These are phyloP conservation scores for Holothuria leucospilota DNA, from an alignment of 53 echinoderm and acorn worm genomes.

Conservation along the genomic window DNA sequence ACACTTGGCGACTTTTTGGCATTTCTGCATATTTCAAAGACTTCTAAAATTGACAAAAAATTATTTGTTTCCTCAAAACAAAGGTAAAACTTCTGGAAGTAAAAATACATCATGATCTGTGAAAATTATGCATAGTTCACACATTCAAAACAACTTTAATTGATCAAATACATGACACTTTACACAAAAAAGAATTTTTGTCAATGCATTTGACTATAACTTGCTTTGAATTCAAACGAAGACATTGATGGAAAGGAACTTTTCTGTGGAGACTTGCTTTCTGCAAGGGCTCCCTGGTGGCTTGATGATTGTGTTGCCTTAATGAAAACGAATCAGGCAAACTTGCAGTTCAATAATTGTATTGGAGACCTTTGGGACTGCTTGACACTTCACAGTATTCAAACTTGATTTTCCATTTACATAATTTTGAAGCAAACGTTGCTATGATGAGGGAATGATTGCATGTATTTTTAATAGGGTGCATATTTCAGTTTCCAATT, in stretches of 20 bases:
- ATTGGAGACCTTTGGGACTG: conserved; percentile 41
- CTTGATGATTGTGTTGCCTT: conserved; percentile 43
- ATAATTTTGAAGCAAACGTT: conserved; percentile 45
- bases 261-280: conserved; percentile 48
- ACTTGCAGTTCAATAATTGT: conserved; percentile 53
- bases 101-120: conserved; percentile 25
- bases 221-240: conserved; percentile 6
- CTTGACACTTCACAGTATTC: conserved; percentile 51
- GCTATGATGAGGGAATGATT: conserved; percentile 34
- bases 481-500: too few species aligned
- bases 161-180: conserved; percentile 28
- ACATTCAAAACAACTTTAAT: conserved; percentile 17
- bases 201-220: too few species aligned
- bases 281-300: conserved; percentile 47
- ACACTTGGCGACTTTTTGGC: too few species aligned
- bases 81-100: background rate
- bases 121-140: conserved; percentile 43
- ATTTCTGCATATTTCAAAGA: too few species aligned
- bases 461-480: conserved; percentile 46
- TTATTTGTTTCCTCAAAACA: too few species aligned
- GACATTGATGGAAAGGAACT: conserved; percentile 51
- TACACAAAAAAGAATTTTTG: too few species aligned
- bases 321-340: conserved; percentile 46
- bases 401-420: conserved; percentile 53
- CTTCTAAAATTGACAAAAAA: too few species aligned